Evolutionary conservation across 2,797 vertebrate species (phyloP), one percentile per base, ranked within the genome.

Genomic region (Karalla daura): DNA sequence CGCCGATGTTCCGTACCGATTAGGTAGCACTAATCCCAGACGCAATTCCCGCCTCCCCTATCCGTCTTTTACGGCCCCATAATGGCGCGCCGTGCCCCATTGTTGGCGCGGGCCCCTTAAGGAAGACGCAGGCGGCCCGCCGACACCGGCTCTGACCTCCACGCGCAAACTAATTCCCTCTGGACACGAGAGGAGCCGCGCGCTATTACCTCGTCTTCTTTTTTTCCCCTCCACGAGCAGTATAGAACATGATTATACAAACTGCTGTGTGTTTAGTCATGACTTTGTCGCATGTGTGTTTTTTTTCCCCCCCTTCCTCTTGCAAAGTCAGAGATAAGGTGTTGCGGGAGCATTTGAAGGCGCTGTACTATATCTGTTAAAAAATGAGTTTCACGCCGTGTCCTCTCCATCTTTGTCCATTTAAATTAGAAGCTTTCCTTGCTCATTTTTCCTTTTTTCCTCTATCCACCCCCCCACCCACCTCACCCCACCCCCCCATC

Each of bases 251-350:
- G 67, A 76, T 79, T 64, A 76, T 61, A 68, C 24, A 78, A 76
- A 68, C 52, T 25, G 28, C 36, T 61, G 63, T 86, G 78, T 82
- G 74, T 78, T 82, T 64, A 65, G 78, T 69, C 66, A 23, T 64
- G 74, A 52, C 68, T 53, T 59, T 77, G 60, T 73, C 61, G 49
- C 51, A 12, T 47, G 54, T 30, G 68, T 62, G 18, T 55, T 65
- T n/a, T n/a, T n/a, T n/a, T n/a, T n/a, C n/a, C n/a, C n/a, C n/a
- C n/a, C n/a, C n/a, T n/a, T n/a, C n/a, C 58, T 68, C 32, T 35
- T 23, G 15, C 70, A 86, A 80, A 82, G 84, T 74, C 76, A 80
- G 68, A 86, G 74, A 65, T 56, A 70, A 66, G 49, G 39, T 64
- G 64, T 25, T 50, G 37, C 20, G 39, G 63, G 46, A 74, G 68